A percentile compares a stretch with the other conserved stretches of the same genome.
These are phyloP conservation scores for Sphyrna mokarran DNA, from an alignment of 2,113 vertebrate genomes.

Conservation along the genomic window DNA sequence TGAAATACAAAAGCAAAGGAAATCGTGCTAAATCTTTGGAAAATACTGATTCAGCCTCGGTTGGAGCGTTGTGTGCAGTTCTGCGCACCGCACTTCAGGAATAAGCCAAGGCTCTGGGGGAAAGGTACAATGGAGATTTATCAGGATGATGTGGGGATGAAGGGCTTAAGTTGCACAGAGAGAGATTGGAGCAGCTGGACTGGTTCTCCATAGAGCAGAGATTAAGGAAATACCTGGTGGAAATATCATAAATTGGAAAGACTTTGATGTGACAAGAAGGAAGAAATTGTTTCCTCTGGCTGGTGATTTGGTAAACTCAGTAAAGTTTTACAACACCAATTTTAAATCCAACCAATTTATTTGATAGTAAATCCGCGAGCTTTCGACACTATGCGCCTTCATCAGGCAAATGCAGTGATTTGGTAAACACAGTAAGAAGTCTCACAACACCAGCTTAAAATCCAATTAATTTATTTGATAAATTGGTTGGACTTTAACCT, in stretches of 20 bases:
- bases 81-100: neutral
- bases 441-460: no score
- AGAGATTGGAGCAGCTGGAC: neutral
- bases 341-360: no score
- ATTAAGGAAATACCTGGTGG: neutral
- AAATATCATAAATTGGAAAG: neutral
- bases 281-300: neutral
- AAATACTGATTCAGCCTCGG: neutral
- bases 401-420: no score
- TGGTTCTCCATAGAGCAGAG: neutral
- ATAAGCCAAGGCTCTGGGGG: neutral
- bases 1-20: neutral
- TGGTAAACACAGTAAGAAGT: no score
- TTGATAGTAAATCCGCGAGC: no score
- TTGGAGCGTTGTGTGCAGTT: neutral
- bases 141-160: neutral
- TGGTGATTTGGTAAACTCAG: no score
- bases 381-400: no score
- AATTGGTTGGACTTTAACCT: no score
- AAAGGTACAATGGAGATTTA: neutral
- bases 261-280: neutral
- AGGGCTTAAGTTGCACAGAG: neutral
- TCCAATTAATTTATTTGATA: no score
- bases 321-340: no score
- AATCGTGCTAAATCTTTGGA: neutral